These are phyloP conservation scores for Catocala sponsa DNA, from an alignment of 2,888 invertebrate genomes.

Conservation along the genomic window DNA sequence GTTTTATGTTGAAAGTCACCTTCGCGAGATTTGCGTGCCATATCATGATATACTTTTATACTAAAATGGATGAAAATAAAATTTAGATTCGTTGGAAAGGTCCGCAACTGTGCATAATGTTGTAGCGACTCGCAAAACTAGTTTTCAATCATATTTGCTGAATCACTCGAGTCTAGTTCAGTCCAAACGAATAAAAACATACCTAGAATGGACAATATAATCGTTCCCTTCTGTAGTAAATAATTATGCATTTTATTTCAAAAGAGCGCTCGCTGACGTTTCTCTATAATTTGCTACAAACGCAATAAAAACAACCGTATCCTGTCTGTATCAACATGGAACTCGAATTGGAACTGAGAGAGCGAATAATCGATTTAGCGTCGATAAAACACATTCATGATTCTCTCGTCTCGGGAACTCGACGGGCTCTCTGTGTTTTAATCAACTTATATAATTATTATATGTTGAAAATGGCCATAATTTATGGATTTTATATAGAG, in stretches of 20 bases:
- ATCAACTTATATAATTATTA: background rate
- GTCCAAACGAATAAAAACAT: background rate
- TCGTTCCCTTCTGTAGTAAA: background rate
- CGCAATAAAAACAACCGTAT: constrained; percentile 28
- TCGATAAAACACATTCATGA: constrained; percentile 15
- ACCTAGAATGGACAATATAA: background rate
- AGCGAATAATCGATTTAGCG: constrained; percentile 28
- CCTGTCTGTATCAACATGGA: constrained; percentile 27
- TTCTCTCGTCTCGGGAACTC: background rate
- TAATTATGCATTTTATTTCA: constrained; percentile 13
- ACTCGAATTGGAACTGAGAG: constrained; percentile 32
- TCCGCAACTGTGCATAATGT: background rate
- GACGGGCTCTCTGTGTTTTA: constrained; percentile 1
- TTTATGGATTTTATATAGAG: background rate
- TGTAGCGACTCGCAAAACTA: background rate
- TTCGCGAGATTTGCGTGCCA: constrained; percentile 2
- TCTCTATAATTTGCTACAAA: constrained; percentile 24
- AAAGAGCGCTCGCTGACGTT: constrained; percentile 5
- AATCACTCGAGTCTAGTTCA: background rate
- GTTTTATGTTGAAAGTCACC: constrained; percentile 29
- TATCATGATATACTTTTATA: too few species aligned
- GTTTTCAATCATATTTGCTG: background rate
- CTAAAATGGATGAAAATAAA: too few species aligned
- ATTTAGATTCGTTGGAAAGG: too few species aligned
- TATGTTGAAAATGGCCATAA: background rate